These are phyloP conservation scores for Chelonia mydas DNA, from an alignment of 2,797 vertebrate species.

Conservation along the genomic window DNA sequence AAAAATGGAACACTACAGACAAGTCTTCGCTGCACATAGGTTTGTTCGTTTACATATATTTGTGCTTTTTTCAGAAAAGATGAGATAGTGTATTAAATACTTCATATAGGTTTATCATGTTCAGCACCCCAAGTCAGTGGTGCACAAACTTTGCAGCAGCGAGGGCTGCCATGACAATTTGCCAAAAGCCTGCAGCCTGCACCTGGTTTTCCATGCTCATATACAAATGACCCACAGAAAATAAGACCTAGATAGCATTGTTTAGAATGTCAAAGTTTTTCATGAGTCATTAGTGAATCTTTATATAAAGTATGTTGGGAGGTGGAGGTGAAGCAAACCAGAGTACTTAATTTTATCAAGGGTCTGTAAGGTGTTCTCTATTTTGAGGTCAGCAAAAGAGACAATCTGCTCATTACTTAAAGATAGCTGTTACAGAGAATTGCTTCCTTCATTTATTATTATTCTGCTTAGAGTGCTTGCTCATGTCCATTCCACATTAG, in stretches of 20 bases:
- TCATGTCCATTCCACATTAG: too few species aligned
- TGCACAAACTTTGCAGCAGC: not conserved
- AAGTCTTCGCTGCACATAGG: not conserved
- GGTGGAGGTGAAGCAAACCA: not conserved
- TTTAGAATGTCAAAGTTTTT: not conserved
- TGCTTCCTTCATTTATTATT: not conserved
- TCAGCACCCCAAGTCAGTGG: too few species aligned
- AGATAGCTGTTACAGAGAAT: not conserved
- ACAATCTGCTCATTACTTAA: not conserved
- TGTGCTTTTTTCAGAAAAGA: not conserved
- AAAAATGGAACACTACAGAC: slow-evolving; percentile 20
- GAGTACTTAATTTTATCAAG: not conserved
- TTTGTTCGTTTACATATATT: not conserved
- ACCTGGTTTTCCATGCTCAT: not conserved
- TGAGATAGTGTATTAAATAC: not conserved
- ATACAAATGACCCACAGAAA: not conserved
- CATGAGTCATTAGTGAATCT: not conserved
- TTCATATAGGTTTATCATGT: not conserved
- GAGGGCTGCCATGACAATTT: not conserved
- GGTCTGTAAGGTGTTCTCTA: not conserved
- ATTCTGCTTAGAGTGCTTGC: too few species aligned
- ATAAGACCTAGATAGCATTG: not conserved
- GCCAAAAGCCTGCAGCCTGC: not conserved
- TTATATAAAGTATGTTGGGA: not conserved
- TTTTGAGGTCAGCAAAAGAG: not conserved